Conservation (phyloP, 2,888 invertebrate species). For the Agrenia bidenticulata region DNA sequence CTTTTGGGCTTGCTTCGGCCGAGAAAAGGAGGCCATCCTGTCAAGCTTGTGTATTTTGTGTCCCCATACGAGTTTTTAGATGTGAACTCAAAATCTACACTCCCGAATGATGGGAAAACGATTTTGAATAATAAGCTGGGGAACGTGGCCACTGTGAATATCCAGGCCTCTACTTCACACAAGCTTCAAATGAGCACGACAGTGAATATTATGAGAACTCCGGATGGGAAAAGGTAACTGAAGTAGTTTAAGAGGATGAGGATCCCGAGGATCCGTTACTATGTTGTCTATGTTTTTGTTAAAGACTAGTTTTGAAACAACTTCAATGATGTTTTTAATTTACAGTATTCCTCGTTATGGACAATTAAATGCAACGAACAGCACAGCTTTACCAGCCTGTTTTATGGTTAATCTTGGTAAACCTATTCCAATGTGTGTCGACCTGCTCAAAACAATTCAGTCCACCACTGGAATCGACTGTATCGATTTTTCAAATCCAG, state of each 20-base stretch:
- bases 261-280: too few species aligned
- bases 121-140: constrained; percentile 71
- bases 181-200: constrained; percentile 70
- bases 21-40: constrained; percentile 83
- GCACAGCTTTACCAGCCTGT: constrained; percentile 84
- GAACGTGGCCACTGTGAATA: constrained; percentile 82
- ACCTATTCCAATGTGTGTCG: constrained; percentile 81
- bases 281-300: not conserved
- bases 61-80: constrained; percentile 89
- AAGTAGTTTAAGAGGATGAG: not conserved
- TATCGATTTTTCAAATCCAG: constrained; percentile 60
- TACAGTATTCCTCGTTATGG: constrained; percentile 75
- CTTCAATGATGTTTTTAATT: constrained; percentile 7
- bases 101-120: constrained; percentile 67
- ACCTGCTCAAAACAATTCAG: constrained; percentile 70
- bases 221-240: constrained; percentile 71
- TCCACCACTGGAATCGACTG: constrained; percentile 64
- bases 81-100: constrained; percentile 69
- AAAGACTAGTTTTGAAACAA: not conserved
- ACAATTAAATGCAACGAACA: constrained; percentile 77
- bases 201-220: constrained; percentile 68
- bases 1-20: constrained; percentile 83
- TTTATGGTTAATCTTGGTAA: constrained; percentile 81
- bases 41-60: constrained; percentile 91
- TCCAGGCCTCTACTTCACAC: constrained; percentile 83